Evolutionary conservation across 2,888 invertebrate species (phyloP).

Genomic region (Troides aeacus): DNA sequence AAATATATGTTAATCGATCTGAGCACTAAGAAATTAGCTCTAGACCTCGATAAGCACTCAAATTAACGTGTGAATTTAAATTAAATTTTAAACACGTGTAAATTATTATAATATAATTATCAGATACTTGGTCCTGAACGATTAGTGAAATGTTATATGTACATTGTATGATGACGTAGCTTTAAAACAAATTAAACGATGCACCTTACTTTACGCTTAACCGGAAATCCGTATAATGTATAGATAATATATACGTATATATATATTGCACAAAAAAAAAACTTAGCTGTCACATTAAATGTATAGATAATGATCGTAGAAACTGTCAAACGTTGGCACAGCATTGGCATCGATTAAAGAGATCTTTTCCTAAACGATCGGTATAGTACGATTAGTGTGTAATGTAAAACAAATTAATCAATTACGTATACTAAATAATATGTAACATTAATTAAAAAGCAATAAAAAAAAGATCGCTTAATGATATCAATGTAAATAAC

Average conservation of each 20-base stretch:
- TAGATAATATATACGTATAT: constrained; percentile 38
- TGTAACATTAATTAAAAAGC: constrained; percentile 31
- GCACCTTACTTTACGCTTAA: constrained; percentile 29
- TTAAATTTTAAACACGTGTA: neutral
- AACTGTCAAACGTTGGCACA: constrained; percentile 17
- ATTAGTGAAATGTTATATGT: constrained; percentile 22
- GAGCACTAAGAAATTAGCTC: constrained; percentile 11
- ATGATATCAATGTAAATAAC: constrained; percentile 40
- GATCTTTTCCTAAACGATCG: too few relatives aligned
- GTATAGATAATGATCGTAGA: constrained; percentile 43
- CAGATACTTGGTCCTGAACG: neutral
- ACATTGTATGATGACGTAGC: constrained; percentile 13
- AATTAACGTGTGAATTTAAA: neutral
- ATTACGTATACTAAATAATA: constrained; percentile 36
- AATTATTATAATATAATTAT: constrained; percentile 1
- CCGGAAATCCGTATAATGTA: constrained; percentile 37
- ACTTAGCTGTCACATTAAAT: constrained; percentile 42
- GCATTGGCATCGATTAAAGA: neutral
- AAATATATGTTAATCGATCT: constrained; percentile 2
- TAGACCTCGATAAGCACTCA: constrained; percentile 17
- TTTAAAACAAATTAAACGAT: constrained; percentile 18
- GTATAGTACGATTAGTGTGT: constrained; percentile 30
- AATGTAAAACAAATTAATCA: constrained; percentile 31
- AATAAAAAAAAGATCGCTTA: constrained; percentile 72
- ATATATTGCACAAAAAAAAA: constrained; percentile 46